A percentile compares a stretch with the other conserved stretches of the same genome.
Evolutionary conservation across 2,888 invertebrate genomes (phyloP).

Genomic region (Ennomos fuscantarius): DNA sequence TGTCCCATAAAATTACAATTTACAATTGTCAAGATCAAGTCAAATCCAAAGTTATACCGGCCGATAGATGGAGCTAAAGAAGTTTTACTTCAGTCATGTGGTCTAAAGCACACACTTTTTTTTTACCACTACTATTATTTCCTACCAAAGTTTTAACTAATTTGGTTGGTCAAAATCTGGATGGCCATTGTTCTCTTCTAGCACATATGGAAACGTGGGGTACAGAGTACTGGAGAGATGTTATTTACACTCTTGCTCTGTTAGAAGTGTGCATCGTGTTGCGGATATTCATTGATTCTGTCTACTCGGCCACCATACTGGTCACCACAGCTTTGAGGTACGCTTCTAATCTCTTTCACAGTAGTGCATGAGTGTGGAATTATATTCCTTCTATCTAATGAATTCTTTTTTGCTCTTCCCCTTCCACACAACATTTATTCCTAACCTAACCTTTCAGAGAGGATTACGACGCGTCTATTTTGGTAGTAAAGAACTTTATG

Average conservation of each 20-base stretch:
- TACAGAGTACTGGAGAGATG: conserved; percentile 49
- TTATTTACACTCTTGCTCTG: conserved; percentile 59
- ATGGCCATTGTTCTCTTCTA: conserved; percentile 24
- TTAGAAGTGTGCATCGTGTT: conserved; percentile 66
- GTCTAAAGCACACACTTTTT: no score
- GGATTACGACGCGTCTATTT: conserved; percentile 63
- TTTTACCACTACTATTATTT: no score
- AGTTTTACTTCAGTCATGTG: no score
- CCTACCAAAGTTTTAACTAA: not conserved
- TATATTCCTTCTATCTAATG: no score
- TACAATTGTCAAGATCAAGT: no score
- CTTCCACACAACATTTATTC: no score
- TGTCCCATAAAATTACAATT: no score
- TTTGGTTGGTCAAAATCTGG: not conserved
- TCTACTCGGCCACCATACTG: conserved; percentile 75
- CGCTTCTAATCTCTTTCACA: not conserved
- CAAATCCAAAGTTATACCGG: no score
- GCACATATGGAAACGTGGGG: conserved; percentile 56
- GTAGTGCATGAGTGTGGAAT: no score
- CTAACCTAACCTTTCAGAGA: conserved; percentile 50
- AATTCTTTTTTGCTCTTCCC: no score
- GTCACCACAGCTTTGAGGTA: conserved; percentile 68
- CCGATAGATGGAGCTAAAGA: no score
- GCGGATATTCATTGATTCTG: conserved; percentile 67
- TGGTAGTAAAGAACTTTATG: conserved; percentile 61